Conservation (phyloP, 2,113 vertebrate genomes). For the Echinops telfairi region DNA sequence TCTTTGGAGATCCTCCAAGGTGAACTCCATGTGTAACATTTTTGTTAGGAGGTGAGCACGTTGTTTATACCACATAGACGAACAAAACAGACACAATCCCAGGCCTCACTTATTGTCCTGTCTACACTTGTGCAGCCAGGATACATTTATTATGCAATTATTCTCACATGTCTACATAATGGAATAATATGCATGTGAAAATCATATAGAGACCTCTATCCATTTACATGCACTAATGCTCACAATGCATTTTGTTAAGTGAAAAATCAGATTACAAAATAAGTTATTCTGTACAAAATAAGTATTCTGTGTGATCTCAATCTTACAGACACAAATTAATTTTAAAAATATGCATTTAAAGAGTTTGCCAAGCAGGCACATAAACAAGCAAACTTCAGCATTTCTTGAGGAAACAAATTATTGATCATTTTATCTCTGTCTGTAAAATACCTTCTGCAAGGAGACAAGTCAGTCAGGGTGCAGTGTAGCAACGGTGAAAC, state of each 20-base stretch:
- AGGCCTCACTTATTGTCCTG: background rate
- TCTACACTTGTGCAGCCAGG: background rate
- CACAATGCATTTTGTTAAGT: constrained; percentile 25
- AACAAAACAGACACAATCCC: background rate
- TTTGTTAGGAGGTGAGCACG: background rate
- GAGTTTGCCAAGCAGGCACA: constrained; percentile 31
- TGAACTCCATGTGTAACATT: background rate
- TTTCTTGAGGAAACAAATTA: constrained; percentile 38
- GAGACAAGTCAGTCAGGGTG: too few relatives aligned
- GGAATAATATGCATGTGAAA: constrained; percentile 33
- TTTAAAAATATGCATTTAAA: constrained; percentile 61
- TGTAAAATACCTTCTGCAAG: constrained; percentile 64
- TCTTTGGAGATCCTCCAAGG: background rate
- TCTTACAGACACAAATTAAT: constrained; percentile 58
- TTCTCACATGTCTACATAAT: background rate
- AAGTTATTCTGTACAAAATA: background rate
- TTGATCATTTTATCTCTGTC: constrained; percentile 43
- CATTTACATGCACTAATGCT: constrained; percentile 43
- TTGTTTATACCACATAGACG: background rate
- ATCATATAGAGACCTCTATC: background rate
- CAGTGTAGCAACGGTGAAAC: too few relatives aligned
- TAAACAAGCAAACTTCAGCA: constrained; percentile 60
- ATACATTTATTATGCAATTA: background rate
- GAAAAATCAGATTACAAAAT: constrained; percentile 53
- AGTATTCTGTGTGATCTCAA: constrained; percentile 29